Base-by-base conservation (phyloP, 2,113 vertebrate species). In the Oreochromis tanganicae region DNA sequence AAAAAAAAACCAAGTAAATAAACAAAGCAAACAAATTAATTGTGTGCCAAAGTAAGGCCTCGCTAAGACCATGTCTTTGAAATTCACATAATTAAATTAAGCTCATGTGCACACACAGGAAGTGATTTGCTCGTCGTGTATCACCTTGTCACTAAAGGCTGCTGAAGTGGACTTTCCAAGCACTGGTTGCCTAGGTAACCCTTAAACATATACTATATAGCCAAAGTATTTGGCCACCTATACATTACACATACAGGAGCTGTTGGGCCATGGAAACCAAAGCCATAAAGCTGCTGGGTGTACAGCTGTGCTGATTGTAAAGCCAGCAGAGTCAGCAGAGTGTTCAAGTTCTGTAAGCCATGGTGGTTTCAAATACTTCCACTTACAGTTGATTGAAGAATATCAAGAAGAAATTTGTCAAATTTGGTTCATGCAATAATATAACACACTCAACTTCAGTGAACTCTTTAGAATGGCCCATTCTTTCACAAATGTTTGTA, bases 401-500 rank as follows among this genome's bases (percentile, higher is more conserved):
- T 71, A 41, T 43, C 66, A 14, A 43, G 36, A 24, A 24, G 38
- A 0, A 14, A 71, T 71, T 43, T 71, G n/a, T 71, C 38, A 24
- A 21, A 43, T 14, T 43, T 27, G n/a, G n/a, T 71, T 27, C 1
- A 14, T 71, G 38, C 2, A 71, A 21, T 71, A 43, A 71, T 43
- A 24, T 71, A 71, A 1, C 38, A 71, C 36, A 24, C n/a, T 43
- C 34, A 38, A 21, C 11, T 21, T 38, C 17, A 34, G 16, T 63
- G 59, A 0, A 36, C 17, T 66, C n/a, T 24, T 55, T 24, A 55
- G 54, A 55, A 12, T 24, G 0, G n/a, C 54, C n/a, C 54, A 55
- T 55, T 55, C 10, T 24, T 3, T 21, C 32, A 36, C 32, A 36
- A 66, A n/a, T 38, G 61, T 38, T 7, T 66, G 19, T 38, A 66